Percentiles rank a stretch among this genome's conserved stretches.
phyloP scores from a whole-genome alignment of 2,888 invertebrate genomes.

The Cactoblastis cactorum region DNA sequence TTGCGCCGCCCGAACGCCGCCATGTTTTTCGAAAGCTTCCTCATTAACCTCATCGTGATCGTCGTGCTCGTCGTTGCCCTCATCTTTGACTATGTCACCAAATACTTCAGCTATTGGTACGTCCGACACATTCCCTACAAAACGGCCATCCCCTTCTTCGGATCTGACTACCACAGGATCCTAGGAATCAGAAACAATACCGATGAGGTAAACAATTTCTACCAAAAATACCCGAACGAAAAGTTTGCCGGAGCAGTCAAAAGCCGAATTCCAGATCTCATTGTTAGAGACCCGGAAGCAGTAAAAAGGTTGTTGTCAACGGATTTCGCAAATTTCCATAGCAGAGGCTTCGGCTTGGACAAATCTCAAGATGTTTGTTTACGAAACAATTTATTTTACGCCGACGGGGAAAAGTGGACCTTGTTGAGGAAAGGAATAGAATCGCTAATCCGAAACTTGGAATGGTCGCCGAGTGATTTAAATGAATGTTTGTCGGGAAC shows the following conservation, averaged over 20 bases:
- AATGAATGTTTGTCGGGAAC: constrained; percentile 72
- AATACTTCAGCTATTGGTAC: constrained; percentile 74
- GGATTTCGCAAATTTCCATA: constrained; percentile 71
- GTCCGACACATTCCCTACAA: constrained; percentile 64
- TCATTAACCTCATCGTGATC: constrained; percentile 55
- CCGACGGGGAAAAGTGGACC: constrained; percentile 72
- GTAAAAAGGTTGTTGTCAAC: constrained; percentile 67
- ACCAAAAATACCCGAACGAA: constrained; percentile 47
- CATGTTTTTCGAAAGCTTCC: constrained; percentile 73
- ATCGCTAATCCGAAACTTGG: constrained; percentile 52
- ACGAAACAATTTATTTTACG: constrained; percentile 75
- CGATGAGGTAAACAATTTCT: constrained; percentile 57
- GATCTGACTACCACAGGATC: constrained; percentile 63
- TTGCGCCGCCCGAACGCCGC: constrained; percentile 54
- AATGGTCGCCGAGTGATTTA: constrained; percentile 54
- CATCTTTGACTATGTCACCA: constrained; percentile 66
- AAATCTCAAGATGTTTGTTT: constrained; percentile 76
- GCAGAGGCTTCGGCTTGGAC: constrained; percentile 71
- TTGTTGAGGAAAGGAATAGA: constrained; percentile 57
- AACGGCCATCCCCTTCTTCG: constrained; percentile 56
- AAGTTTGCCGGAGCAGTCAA: constrained; percentile 63
- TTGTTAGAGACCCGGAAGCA: constrained; percentile 64
- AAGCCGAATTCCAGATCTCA: constrained; percentile 67
- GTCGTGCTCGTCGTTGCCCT: constrained; percentile 52
- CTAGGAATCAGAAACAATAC: constrained; percentile 55